phyloP scores from a whole-genome alignment of 2,797 vertebrate species.

The Pitangus sulphuratus region DNA sequence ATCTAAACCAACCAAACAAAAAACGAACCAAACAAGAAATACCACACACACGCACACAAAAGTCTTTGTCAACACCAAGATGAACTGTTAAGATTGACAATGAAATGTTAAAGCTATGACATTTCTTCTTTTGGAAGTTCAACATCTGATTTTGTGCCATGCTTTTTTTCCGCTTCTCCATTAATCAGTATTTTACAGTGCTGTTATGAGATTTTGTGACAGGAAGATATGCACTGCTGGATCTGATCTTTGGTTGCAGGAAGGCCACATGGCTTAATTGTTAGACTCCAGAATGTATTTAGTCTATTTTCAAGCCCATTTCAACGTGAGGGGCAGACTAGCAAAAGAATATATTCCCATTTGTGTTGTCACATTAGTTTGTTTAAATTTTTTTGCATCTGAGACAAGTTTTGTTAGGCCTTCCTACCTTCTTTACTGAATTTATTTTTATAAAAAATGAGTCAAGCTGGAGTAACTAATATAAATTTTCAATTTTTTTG shows the following conservation, averaged over 20 bases:
- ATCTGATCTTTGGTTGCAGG: not conserved
- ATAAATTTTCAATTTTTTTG: not conserved
- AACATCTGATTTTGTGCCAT: not conserved
- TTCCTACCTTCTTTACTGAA: not conserved
- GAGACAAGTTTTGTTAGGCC: not conserved
- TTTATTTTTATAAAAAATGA: not conserved
- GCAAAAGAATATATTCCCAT: rapidly evolving
- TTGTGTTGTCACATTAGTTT: not conserved
- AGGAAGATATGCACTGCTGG: not conserved
- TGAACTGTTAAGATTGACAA: not conserved
- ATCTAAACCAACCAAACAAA: not conserved
- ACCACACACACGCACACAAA: not conserved
- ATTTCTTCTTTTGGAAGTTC: not conserved
- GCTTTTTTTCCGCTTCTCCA: not conserved
- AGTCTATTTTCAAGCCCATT: not conserved
- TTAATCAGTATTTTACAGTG: not conserved
- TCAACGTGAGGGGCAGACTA: not conserved
- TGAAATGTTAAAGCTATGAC: not conserved
- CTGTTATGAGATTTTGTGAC: not conserved
- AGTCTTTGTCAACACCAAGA: not conserved
- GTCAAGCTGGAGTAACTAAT: not conserved
- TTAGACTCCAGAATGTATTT: not conserved
- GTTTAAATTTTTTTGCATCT: not conserved
- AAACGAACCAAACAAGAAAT: not conserved
- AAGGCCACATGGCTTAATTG: not conserved